Percentiles rank a stretch among this genome's conserved stretches.
phyloP scores from a whole-genome alignment of 2,113 vertebrate species.

The Zosterops lateralis region DNA sequence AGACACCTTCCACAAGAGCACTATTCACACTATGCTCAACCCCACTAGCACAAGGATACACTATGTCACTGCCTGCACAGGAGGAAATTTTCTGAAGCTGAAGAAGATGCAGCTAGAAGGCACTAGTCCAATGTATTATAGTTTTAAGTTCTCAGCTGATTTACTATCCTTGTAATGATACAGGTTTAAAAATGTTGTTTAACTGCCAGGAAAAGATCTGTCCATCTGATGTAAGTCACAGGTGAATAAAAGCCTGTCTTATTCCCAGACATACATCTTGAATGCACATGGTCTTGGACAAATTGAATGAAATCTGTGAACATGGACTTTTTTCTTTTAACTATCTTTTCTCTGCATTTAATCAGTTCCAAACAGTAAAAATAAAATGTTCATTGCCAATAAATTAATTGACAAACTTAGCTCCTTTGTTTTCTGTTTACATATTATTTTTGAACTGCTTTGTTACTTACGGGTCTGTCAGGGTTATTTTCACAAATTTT shows the following conservation, averaged over 20 bases:
- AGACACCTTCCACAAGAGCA: background rate
- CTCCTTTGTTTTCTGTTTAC: conserved; percentile 13
- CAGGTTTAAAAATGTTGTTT: background rate
- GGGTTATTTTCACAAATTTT: background rate
- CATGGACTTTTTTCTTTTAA: background rate
- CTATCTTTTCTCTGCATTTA: background rate
- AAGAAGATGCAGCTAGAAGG: background rate
- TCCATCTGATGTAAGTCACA: background rate
- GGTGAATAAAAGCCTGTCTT: background rate
- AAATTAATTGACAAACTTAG: background rate
- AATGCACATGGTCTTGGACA: background rate
- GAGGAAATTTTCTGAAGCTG: background rate
- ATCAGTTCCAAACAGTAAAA: background rate
- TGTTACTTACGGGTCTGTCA: background rate
- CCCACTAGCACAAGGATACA: background rate
- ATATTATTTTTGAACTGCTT: background rate
- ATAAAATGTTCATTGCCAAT: background rate
- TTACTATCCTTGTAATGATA: background rate
- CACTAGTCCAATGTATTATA: background rate
- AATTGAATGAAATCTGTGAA: background rate
- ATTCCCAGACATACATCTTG: background rate
- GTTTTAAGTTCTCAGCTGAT: background rate
- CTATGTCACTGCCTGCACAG: background rate
- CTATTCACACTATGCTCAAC: background rate
- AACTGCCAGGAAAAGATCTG: background rate